These are phyloP conservation scores for Brachymystax lenok DNA, from an alignment of 2,797 vertebrate genomes.

Conservation along the genomic window DNA sequence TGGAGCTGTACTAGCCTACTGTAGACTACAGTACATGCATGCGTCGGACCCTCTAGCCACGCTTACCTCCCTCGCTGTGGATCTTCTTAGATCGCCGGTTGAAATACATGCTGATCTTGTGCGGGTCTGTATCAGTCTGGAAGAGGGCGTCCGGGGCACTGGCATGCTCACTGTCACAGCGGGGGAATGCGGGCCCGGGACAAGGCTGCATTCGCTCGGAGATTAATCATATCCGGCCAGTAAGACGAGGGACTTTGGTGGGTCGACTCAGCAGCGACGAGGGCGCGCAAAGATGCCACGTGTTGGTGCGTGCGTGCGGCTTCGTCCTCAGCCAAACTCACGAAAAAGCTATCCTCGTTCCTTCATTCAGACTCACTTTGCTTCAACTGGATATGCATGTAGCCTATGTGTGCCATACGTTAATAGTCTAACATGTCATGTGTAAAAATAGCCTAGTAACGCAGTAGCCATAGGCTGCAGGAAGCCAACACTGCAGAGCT, in stretches of 20 bases:
- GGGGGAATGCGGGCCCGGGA: constrained; percentile 32
- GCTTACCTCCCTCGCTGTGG: constrained; percentile 90
- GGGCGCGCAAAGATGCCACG: constrained; percentile 39
- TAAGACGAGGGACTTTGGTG: constrained; percentile 22
- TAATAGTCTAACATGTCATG: neutral
- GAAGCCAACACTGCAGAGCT: neutral
- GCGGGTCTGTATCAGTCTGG: constrained; percentile 54
- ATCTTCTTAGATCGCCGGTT: constrained; percentile 87
- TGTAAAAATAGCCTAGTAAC: neutral
- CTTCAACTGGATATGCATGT: neutral
- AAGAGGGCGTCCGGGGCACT: constrained; percentile 49
- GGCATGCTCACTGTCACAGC: constrained; percentile 64
- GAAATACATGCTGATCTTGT: constrained; percentile 87
- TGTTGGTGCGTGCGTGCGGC: constrained; percentile 13
- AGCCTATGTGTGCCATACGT: neutral
- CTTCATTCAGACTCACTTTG: neutral
- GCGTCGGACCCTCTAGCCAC: neutral
- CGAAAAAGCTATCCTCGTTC: neutral
- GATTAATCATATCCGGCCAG: constrained; percentile 52
- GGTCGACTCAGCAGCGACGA: neutral
- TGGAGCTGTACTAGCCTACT: neutral
- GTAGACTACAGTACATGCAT: neutral
- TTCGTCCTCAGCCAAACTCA: neutral
- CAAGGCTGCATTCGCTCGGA: constrained; percentile 43
- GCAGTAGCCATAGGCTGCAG: neutral